phyloP scores from a whole-genome alignment of 2,888 invertebrate genomes.

The Rhodophaea formosa region DNA sequence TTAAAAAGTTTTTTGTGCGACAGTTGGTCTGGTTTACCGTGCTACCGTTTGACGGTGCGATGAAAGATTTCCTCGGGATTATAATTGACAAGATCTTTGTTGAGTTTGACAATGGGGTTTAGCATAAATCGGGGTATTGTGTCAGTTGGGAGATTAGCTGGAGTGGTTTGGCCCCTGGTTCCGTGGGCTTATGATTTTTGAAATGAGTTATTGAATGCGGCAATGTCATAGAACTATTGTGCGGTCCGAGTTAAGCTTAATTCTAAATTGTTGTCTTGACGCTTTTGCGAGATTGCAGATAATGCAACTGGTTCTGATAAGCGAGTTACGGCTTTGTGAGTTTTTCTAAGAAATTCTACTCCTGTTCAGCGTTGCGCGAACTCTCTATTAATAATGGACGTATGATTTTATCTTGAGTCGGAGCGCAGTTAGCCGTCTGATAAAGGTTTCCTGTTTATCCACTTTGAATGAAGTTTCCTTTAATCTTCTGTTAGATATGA shows the following conservation, averaged over 20 bases:
- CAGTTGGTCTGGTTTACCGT: constrained; percentile 48
- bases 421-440: constrained; percentile 9
- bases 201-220: constrained; percentile 64
- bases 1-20: constrained; percentile 64
- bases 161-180: constrained; percentile 48
- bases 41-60: constrained; percentile 75
- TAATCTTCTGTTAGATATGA: constrained; percentile 12
- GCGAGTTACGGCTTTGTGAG: constrained; percentile 16
- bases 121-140: constrained; percentile 70
- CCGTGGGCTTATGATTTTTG: constrained; percentile 52
- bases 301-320: constrained; percentile 26
- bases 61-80: constrained; percentile 72
- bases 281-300: constrained; percentile 53
- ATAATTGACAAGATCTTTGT: constrained; percentile 81
- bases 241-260: constrained; percentile 62
- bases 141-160: constrained; percentile 62
- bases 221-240: constrained; percentile 45
- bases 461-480: constrained; percentile 11
- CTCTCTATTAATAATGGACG: constrained; percentile 18
- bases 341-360: constrained; percentile 19
- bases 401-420: constrained; percentile 20
- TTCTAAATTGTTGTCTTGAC: constrained; percentile 53
- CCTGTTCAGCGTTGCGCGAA: constrained; percentile 9
- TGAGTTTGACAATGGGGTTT: constrained; percentile 67
- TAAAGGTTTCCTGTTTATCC: constrained; percentile 24